These are phyloP conservation scores for Acleris cristana DNA, from an alignment of 2,888 invertebrate species.

Conservation along the genomic window DNA sequence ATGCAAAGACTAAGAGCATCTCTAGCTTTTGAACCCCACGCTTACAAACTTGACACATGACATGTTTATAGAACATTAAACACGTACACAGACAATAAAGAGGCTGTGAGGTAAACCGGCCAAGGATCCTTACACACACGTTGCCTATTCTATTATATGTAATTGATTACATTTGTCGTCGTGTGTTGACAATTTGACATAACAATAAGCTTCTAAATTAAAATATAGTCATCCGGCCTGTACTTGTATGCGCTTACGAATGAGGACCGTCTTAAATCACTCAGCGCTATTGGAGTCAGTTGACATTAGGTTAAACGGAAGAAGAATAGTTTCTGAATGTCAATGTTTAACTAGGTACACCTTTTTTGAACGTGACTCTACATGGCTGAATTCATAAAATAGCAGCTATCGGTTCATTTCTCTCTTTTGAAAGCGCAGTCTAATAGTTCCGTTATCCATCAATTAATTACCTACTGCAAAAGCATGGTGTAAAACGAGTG, in stretches of 20 bases:
- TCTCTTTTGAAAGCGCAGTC: not conserved
- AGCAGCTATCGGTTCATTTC: not conserved
- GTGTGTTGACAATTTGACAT: conserved; percentile 1
- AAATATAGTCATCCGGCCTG: not conserved
- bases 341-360: too few species aligned
- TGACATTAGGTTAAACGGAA: too few species aligned
- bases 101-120: conserved; percentile 51
- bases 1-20: conserved; percentile 29
- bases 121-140: conserved; percentile 47
- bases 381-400: not conserved
- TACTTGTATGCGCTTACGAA: not conserved
- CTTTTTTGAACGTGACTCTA: too few species aligned
- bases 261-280: not conserved
- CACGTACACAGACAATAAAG: conserved; percentile 44
- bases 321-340: too few species aligned
- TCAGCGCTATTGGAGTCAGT: not conserved
- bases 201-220: not conserved
- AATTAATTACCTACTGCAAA: not conserved
- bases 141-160: conserved; percentile 32
- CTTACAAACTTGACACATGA: conserved; percentile 24
- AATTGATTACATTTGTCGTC: conserved; percentile 11
- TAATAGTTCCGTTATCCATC: conserved; percentile 15
- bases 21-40: conserved; percentile 15
- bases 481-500: conserved; percentile 10
- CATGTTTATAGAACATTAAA: conserved; percentile 47